Evolutionary conservation across 2,888 invertebrate genomes (phyloP).

Genomic region (Acrocyrtus sp.): DNA sequence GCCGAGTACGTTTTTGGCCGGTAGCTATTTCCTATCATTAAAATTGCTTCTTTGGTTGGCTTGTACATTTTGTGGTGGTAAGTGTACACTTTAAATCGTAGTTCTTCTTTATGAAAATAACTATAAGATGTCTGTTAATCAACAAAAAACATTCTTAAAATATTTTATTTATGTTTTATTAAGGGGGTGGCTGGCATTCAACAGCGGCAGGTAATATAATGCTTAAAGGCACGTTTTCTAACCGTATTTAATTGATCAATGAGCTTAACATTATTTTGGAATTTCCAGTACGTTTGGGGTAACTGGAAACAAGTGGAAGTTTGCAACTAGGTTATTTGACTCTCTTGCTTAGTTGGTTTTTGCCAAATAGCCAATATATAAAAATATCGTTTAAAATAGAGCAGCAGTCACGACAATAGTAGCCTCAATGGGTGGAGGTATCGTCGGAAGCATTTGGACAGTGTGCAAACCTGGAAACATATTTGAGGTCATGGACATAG

Average conservation of each 20-base stretch:
- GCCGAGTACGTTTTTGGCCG: no score
- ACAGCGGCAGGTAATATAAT: slow-evolving; percentile 62
- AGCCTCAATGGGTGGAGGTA: slow-evolving; percentile 67
- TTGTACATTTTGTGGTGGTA: slow-evolving; percentile 68
- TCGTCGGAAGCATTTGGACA: slow-evolving; percentile 64
- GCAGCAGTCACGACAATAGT: slow-evolving; percentile 66
- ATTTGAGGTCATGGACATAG: slow-evolving; percentile 65
- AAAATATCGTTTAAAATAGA: slow-evolving; percentile 47
- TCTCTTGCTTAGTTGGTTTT: no score
- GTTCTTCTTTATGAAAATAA: no score
- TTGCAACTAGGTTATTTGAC: slow-evolving; percentile 64
- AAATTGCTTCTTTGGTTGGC: no score
- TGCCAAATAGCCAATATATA: no score
- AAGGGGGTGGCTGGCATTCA: slow-evolving; percentile 69
- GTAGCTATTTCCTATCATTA: no score
- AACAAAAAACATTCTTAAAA: background rate
- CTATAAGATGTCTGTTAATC: no score
- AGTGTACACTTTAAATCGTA: background rate
- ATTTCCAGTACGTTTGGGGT: slow-evolving; percentile 68
- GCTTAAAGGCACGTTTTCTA: background rate
- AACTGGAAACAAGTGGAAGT: slow-evolving; percentile 68
- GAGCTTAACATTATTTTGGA: background rate
- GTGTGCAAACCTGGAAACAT: slow-evolving; percentile 64
- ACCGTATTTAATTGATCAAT: background rate
- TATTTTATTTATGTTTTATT: slow-evolving; percentile 1